These are phyloP conservation scores for Uria lomvia DNA, from an alignment of 2,113 vertebrate genomes.

Conservation along the genomic window DNA sequence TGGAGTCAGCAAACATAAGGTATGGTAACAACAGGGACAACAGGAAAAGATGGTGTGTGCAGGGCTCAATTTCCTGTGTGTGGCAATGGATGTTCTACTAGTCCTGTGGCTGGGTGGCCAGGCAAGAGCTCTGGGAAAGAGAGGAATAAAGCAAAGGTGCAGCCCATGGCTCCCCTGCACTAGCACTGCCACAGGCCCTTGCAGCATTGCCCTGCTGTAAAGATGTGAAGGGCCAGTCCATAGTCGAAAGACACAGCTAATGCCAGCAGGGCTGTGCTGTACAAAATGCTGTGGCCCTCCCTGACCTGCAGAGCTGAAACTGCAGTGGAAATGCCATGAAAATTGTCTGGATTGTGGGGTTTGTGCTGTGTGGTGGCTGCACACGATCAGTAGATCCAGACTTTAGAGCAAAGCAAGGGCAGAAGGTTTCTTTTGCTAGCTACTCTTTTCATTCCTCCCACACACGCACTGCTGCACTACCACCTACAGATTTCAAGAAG, in stretches of 20 bases:
- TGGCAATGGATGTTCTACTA: too few relatives aligned
- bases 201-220: background rate
- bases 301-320: background rate
- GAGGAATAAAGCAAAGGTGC: background rate
- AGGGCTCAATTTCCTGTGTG: background rate
- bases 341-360: background rate
- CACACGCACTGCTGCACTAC: background rate
- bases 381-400: background rate
- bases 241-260: background rate
- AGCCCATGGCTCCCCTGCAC: accelerated
- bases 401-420: background rate
- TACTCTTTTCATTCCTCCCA: background rate
- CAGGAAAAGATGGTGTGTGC: background rate
- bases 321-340: background rate
- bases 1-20: background rate
- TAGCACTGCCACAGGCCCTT: background rate
- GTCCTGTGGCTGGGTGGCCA: background rate
- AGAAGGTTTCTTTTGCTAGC: background rate
- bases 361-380: background rate
- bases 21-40: background rate
- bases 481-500: background rate
- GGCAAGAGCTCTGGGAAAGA: background rate
- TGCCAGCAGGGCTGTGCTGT: background rate
- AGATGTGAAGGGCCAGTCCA: accelerated
- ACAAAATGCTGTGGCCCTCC: background rate